Conservation (phyloP, 1,140 invertebrate genomes). For the Paralvinella palmiformis region DNA sequence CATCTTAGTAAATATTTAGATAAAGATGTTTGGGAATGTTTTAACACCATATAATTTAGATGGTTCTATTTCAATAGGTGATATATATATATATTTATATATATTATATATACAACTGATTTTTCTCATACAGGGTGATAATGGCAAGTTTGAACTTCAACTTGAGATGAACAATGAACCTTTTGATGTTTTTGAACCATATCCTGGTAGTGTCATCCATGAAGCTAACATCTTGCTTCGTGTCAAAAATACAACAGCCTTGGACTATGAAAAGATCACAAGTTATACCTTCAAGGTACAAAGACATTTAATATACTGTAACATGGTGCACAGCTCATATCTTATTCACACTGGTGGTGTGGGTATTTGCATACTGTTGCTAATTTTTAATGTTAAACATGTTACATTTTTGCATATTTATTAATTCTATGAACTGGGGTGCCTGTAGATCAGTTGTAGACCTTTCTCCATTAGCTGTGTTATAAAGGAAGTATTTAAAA, state of each 20-base stretch:
- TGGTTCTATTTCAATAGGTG: no score
- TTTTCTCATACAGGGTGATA: conserved; percentile 66
- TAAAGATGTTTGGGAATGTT: no score
- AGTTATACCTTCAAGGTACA: conserved; percentile 23
- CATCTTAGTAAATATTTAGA: no score
- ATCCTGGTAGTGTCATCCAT: conserved; percentile 79
- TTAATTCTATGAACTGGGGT: no score
- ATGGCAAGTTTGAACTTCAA: conserved; percentile 81
- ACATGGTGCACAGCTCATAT: not conserved
- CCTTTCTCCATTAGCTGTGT: no score
- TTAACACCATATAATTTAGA: no score
- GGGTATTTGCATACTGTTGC: not conserved
- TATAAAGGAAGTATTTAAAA: no score
- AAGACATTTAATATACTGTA: not conserved
- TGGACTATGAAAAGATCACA: conserved; percentile 80
- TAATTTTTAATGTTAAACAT: not conserved
- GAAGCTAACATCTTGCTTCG: conserved; percentile 86
- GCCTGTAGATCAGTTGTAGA: no score
- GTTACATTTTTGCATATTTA: conserved; percentile 55
- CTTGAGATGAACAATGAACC: conserved; percentile 70
- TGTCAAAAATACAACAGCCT: conserved; percentile 72
- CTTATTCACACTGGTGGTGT: not conserved
- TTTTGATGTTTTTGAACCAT: conserved; percentile 76
- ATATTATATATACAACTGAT: no score
- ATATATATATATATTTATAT: no score